A percentile compares a stretch with the other conserved stretches of the same genome.
Conservation (phyloP, 2,888 invertebrate genomes). For the Oxystoma pomonae region DNA sequence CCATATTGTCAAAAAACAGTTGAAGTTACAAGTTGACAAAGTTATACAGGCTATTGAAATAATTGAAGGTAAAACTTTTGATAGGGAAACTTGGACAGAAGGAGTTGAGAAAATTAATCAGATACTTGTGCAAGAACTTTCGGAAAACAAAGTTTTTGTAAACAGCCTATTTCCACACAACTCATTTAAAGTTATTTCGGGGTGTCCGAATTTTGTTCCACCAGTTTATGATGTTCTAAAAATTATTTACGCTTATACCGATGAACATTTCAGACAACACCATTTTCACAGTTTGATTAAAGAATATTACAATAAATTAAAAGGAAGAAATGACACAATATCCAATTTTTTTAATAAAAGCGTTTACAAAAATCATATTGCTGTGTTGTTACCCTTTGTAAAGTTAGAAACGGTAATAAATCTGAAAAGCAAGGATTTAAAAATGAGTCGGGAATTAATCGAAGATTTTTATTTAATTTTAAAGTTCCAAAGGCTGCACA, state of each 20-base stretch:
- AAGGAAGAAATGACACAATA: background rate
- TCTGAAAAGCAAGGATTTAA: background rate
- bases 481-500: slow-evolving; percentile 19
- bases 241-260: slow-evolving; percentile 16
- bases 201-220: background rate
- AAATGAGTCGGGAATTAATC: background rate
- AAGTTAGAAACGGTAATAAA: slow-evolving; percentile 6
- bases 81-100: background rate
- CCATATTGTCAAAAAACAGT: too few species aligned
- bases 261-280: slow-evolving; percentile 18
- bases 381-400: slow-evolving; percentile 10
- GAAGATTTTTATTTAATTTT: slow-evolving; percentile 11
- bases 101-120: background rate
- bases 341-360: slow-evolving; percentile 3
- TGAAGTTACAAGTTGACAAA: too few species aligned
- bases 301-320: slow-evolving; percentile 18
- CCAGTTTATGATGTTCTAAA: slow-evolving; percentile 20
- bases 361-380: slow-evolving; percentile 4
- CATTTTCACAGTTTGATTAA: slow-evolving; percentile 19
- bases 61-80: too few species aligned
- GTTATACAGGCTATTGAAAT: too few species aligned
- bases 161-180: background rate
- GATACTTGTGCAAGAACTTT: background rate
- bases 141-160: background rate
- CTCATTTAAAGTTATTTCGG: background rate